Base-by-base conservation (phyloP, 2,113 vertebrate species). In the Xerus inauris region DNA sequence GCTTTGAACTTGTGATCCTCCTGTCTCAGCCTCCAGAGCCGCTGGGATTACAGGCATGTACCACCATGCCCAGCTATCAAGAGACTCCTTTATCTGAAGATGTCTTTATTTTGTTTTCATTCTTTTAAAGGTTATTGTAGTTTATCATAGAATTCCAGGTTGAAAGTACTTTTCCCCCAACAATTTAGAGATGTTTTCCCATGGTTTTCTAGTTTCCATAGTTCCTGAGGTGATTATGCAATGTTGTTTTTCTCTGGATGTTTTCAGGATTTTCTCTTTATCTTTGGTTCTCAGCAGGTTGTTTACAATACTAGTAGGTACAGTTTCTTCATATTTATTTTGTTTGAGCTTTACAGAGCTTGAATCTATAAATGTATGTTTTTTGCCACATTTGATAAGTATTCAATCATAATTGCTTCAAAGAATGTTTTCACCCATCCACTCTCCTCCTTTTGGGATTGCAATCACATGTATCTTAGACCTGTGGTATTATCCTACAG, bases 81-180 rank as follows among this genome's bases (percentile, higher is more conserved):
- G 26, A 88, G 69, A 82, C 73, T n/a, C 35, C 86, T 80, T 87
- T 35, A 87, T 49, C 49, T 82, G 67, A 86, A 94, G 6, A 24
- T 11, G 47, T 92, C 47, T 89, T 92, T 92, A 84, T 97, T 95
- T 95, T 97, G 87, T 32, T 42, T 64, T 35, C 28, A 28, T 69
- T 82, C n/a, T 93, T n/a, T n/a, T 45, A 67, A 86, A 92, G 13
- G 65, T 69, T 69, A 59, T 81, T 85, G 79, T 89, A 85, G 49
- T 57, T 71, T 65, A 92, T 75, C 30, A 67, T 89, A 75, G 35
- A 85, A 81, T 84, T 94, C 77, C 83, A 64, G 71, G 84, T 47
- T 72, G 40, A 89, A 12, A 67, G 40, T 89, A 32, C 26, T 85
- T 73, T 71, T 64, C 1, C 12, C 75, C 28, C 22, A 65, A 71